Conservation (phyloP, 2,797 vertebrate genomes). For the Myripristis jacobus region DNA sequence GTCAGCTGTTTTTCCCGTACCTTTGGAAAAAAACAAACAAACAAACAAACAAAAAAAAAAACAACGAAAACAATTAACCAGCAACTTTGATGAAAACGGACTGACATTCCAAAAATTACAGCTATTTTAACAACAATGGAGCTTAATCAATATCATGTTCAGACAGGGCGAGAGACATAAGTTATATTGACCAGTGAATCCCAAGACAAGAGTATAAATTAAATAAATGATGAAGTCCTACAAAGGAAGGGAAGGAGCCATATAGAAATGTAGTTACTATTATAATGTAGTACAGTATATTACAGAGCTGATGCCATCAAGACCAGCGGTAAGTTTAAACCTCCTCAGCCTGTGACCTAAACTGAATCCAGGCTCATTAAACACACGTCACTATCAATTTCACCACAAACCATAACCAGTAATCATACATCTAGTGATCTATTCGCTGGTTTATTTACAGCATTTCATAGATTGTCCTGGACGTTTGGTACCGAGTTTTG, state of each 20-base stretch:
- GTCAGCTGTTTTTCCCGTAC: conserved; percentile 2
- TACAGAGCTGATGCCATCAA: neutral
- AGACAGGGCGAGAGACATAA: neutral
- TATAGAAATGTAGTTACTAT: neutral
- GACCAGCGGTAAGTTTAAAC: neutral
- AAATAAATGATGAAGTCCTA: neutral
- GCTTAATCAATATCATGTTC: neutral
- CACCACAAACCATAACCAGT: neutral
- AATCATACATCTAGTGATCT: neutral
- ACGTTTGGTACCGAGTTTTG: conserved; percentile 52
- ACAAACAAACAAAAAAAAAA: conserved; percentile 11
- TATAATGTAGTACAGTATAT: conserved; percentile 15
- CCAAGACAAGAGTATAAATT: neutral
- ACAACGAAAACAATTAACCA: neutral
- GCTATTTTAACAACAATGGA: neutral
- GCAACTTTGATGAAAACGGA: neutral
- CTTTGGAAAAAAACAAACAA: conserved; percentile 15
- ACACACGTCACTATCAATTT: neutral
- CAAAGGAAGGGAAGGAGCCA: neutral
- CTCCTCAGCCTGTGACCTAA: neutral
- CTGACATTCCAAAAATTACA: neutral
- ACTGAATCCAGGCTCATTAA: neutral
- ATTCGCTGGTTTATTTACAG: conserved; percentile 35
- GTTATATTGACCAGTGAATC: neutral
- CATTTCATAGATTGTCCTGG: conserved; percentile 67